Evolutionary conservation across 2,113 vertebrate species (phyloP).

Genomic region (Gobiocypris rarus): DNA sequence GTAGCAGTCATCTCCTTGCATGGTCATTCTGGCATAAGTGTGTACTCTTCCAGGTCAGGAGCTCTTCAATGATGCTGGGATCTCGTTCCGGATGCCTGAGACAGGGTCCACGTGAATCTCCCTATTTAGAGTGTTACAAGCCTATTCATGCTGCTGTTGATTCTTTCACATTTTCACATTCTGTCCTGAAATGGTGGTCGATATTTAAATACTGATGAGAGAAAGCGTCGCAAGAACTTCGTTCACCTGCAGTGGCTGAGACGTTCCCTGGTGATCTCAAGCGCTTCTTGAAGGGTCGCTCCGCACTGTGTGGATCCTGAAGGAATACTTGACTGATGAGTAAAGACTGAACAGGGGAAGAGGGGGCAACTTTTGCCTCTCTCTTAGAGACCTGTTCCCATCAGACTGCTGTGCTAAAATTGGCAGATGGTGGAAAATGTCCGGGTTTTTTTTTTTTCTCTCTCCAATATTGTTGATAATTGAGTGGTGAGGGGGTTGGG

Average conservation of each 20-base stretch:
- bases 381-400: slow-evolving; percentile 78
- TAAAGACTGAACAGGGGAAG: slow-evolving; percentile 86
- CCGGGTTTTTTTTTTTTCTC: slow-evolving; percentile 71
- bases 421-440: slow-evolving; percentile 77
- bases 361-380: slow-evolving; percentile 80
- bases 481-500: slow-evolving; percentile 68
- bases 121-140: slow-evolving; percentile 52
- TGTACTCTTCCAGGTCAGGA: slow-evolving; percentile 53
- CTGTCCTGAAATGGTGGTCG: slow-evolving; percentile 24
- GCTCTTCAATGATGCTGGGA: slow-evolving; percentile 42
- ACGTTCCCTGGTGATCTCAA: slow-evolving; percentile 71
- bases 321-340: slow-evolving; percentile 98
- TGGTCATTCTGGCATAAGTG: slow-evolving; percentile 78
- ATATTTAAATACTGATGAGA: slow-evolving; percentile 6
- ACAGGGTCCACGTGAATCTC: slow-evolving; percentile 61
- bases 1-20: slow-evolving; percentile 94
- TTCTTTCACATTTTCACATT: slow-evolving; percentile 10
- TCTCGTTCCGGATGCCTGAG: slow-evolving; percentile 48
- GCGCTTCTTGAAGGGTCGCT: slow-evolving; percentile 82
- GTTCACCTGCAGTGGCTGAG: slow-evolving; percentile 80
- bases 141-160: slow-evolving; percentile 21
- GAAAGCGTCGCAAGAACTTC: not conserved
- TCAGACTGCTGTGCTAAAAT: slow-evolving; percentile 77
- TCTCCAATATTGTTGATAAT: slow-evolving; percentile 61
- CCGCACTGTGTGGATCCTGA: slow-evolving; percentile 84